phyloP scores from a whole-genome alignment of 2,888 invertebrate genomes.

The Nomada hirtipes region DNA sequence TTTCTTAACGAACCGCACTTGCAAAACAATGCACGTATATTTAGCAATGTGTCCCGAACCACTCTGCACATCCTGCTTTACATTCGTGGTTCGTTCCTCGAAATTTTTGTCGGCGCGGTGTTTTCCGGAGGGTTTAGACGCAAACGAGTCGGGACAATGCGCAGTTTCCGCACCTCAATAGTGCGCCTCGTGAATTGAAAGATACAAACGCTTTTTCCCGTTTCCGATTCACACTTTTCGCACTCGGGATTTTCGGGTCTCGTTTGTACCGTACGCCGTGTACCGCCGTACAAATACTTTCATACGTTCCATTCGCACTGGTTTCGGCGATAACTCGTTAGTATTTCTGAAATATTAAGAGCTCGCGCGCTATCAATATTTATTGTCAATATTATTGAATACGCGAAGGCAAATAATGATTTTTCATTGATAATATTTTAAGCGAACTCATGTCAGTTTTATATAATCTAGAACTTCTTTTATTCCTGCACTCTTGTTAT shows the following conservation, averaged over 20 bases:
- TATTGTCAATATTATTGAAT: background rate
- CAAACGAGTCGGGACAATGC: constrained; percentile 59
- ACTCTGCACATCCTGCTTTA: constrained; percentile 47
- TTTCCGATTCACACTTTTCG: constrained; percentile 24
- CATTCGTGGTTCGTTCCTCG: constrained; percentile 43
- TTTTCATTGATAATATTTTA: too few species aligned
- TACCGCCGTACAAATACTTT: background rate
- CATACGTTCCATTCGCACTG: background rate
- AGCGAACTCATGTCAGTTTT: too few species aligned
- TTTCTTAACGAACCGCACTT: constrained; percentile 20
- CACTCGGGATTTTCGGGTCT: constrained; percentile 19
- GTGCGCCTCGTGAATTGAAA: constrained; percentile 35
- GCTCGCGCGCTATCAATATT: background rate
- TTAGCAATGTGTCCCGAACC: constrained; percentile 33
- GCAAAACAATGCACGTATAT: constrained; percentile 53
- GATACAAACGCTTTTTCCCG: constrained; percentile 28
- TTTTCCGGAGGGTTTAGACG: constrained; percentile 55
- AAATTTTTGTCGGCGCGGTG: constrained; percentile 46
- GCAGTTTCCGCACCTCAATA: constrained; percentile 52
- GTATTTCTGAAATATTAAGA: background rate
- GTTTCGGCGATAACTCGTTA: background rate
- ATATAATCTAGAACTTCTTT: too few species aligned
- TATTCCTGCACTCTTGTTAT: too few species aligned
- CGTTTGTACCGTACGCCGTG: constrained; percentile 11
- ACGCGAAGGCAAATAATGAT: too few species aligned